These are phyloP conservation scores for Poicephalus gulielmi DNA, from an alignment of 2,113 vertebrate genomes.

Conservation along the genomic window DNA sequence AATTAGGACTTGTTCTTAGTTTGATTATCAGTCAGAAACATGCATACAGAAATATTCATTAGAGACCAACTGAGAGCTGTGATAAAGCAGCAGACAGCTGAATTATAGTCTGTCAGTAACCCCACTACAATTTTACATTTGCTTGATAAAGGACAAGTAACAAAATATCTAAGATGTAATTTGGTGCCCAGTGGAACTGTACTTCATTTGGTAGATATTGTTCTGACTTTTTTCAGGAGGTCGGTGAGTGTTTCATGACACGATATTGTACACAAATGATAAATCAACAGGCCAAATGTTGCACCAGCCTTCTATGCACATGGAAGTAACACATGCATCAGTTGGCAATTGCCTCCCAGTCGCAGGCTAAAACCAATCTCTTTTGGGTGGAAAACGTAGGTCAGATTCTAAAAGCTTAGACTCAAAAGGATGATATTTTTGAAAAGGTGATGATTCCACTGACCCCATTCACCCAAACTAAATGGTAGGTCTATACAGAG, in stretches of 20 bases:
- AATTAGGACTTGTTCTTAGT: conserved; percentile 78
- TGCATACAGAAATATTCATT: conserved; percentile 77
- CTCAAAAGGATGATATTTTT: not conserved
- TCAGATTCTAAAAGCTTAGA: not conserved
- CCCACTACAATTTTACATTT: conserved; percentile 64
- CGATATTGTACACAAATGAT: not conserved
- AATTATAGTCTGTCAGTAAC: conserved; percentile 72
- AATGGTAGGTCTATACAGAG: not conserved
- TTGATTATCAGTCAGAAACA: conserved; percentile 80
- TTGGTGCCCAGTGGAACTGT: conserved; percentile 38
- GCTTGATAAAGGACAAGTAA: conserved; percentile 73
- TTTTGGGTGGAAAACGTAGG: not conserved
- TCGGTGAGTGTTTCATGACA: conserved; percentile 9
- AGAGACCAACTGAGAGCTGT: conserved; percentile 74
- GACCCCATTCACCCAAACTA: not conserved
- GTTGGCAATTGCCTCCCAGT: not conserved
- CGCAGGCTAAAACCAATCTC: not conserved
- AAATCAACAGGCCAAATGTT: not conserved
- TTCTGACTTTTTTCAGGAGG: conserved; percentile 53
- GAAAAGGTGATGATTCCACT: not conserved
- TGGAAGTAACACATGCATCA: rapidly evolving
- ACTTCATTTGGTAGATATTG: not conserved
- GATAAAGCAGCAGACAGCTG: conserved; percentile 77
- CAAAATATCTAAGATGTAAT: conserved; percentile 71
- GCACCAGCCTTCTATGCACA: not conserved